Conservation (phyloP, 1,140 invertebrate genomes). For the Drosophila azteca region DNA sequence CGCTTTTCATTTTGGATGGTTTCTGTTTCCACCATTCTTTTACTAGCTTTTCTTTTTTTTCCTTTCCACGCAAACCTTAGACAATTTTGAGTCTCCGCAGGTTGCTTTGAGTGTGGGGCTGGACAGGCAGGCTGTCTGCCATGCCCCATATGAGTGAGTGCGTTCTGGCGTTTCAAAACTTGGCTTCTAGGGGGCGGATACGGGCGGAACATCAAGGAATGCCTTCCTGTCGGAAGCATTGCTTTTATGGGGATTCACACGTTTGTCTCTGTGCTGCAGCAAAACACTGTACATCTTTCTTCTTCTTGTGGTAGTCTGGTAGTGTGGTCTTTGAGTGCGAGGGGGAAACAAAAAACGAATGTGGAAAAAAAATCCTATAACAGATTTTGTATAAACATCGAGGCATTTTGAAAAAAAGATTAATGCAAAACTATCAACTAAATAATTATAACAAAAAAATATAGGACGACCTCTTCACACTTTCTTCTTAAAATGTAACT, state of each 20-base stretch:
- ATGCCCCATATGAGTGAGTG: conserved; percentile 30
- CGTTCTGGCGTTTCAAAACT: conserved; percentile 29
- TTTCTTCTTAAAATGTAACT: conserved; percentile 58
- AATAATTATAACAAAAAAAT: conserved; percentile 64
- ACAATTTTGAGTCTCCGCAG: conserved; percentile 81
- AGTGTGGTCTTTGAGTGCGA: conserved; percentile 29
- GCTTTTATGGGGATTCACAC: conserved; percentile 17
- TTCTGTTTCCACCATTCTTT: conserved; percentile 4
- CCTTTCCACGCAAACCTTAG: conserved; percentile 62
- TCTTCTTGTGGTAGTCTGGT: conserved; percentile 5
- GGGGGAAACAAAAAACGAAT: conserved; percentile 20
- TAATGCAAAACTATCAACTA: conserved; percentile 57
- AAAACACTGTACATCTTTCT: conserved; percentile 3
- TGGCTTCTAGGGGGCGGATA: conserved; percentile 25
- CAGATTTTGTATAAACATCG: conserved; percentile 61
- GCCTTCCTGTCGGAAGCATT: conserved; percentile 6
- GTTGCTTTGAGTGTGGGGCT: conserved; percentile 37
- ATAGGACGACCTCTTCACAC: conserved; percentile 62
- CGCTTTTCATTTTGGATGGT: conserved; percentile 1
- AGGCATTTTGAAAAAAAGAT: conserved; percentile 56
- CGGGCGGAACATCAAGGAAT: conserved; percentile 4
- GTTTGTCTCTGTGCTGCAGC: conserved; percentile 31
- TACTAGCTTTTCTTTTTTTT: not conserved
- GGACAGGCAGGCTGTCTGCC: conserved; percentile 12
- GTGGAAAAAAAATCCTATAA: conserved; percentile 68